Conservation (phyloP, 2,797 vertebrate genomes). For the Decapterus maruadsi region DNA sequence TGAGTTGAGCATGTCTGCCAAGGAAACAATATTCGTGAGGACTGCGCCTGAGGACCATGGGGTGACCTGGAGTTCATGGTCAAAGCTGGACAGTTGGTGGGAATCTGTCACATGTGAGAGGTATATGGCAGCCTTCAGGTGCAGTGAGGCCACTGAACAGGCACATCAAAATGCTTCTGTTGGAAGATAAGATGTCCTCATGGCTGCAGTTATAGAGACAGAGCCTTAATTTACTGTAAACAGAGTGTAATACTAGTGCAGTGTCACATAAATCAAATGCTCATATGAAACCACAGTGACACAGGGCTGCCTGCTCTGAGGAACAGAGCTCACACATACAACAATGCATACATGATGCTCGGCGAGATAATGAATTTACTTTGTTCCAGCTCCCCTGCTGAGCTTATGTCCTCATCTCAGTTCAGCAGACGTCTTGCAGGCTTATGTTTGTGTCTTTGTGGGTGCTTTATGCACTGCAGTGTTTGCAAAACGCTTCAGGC, state of each 20-base stretch:
- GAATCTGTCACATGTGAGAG: constrained; percentile 61
- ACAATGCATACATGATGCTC: constrained; percentile 25
- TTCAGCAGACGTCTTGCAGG: constrained; percentile 39
- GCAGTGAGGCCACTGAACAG: constrained; percentile 29
- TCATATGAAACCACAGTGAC: constrained; percentile 32
- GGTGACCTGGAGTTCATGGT: constrained; percentile 72
- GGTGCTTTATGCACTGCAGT: constrained; percentile 10
- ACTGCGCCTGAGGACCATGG: constrained; percentile 35
- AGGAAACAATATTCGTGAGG: constrained; percentile 75
- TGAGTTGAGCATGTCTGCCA: constrained; percentile 68
- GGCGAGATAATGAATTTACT: constrained; percentile 44
- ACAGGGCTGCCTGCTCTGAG: constrained; percentile 12
- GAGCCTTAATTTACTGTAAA: constrained; percentile 65
- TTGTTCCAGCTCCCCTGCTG: constrained; percentile 25
- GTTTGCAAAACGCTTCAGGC: constrained; percentile 17
- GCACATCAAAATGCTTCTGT: constrained; percentile 33
- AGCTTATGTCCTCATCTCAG: constrained; percentile 39
- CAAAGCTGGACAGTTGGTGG: constrained; percentile 60
- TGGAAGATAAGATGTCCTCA: constrained; percentile 57
- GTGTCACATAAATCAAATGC: constrained; percentile 48
- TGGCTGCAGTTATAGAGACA: constrained; percentile 53
- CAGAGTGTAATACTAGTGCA: constrained; percentile 22
- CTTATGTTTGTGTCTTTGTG: constrained; percentile 19
- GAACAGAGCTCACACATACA: constrained; percentile 29
- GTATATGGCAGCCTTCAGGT: constrained; percentile 62